Percentiles rank a stretch among this genome's conserved stretches.
Evolutionary conservation across 2,888 invertebrate species (phyloP).

Genomic region (Cantharis rustica): DNA sequence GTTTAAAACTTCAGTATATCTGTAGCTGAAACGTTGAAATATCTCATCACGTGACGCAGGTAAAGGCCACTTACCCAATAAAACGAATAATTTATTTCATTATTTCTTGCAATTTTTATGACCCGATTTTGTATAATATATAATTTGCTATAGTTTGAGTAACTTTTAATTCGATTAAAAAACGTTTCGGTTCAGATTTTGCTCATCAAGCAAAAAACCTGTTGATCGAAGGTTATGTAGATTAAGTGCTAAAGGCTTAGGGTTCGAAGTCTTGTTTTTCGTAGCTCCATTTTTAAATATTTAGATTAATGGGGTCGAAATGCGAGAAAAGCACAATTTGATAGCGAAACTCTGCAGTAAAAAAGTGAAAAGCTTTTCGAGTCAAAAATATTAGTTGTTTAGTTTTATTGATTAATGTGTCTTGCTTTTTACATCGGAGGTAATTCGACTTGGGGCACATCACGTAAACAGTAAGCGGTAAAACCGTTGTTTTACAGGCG

Average conservation of each 20-base stretch:
- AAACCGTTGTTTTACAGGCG: conserved; percentile 44
- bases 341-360: no score
- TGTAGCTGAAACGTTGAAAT: background rate
- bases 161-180: no score
- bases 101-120: background rate
- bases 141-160: no score
- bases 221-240: no score
- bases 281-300: no score
- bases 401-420: conserved; percentile 17
- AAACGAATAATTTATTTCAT: background rate
- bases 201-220: no score
- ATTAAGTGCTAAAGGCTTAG: no score
- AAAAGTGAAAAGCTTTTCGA: background rate
- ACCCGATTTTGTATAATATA: background rate
- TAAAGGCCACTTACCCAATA: background rate
- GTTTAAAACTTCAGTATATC: background rate
- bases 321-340: no score
- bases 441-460: conserved; percentile 27
- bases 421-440: conserved; percentile 11
- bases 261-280: no score
- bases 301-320: no score
- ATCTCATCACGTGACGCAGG: background rate
- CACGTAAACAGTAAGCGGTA: conserved; percentile 44
- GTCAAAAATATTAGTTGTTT: background rate
- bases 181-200: no score